Evolutionary conservation across 2,888 invertebrate species (phyloP).

Genomic region (Ariolimax columbianus): DNA sequence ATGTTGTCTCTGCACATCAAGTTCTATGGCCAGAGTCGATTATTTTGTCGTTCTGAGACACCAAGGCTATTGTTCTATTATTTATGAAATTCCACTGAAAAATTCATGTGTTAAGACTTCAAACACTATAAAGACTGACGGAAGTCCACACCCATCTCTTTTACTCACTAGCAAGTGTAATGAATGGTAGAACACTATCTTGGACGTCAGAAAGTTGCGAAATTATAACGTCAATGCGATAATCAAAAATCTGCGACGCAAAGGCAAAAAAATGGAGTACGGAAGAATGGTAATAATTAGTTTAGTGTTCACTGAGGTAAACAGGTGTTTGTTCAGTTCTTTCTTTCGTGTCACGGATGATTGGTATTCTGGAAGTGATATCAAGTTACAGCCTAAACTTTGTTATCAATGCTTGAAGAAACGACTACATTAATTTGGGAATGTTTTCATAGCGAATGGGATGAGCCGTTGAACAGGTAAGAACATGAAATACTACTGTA

Average conservation of each 20-base stretch:
- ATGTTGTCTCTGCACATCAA: not conserved
- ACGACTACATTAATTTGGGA: not conserved
- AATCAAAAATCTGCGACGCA: not conserved
- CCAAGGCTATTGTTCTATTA: conserved; percentile 61
- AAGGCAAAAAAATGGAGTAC: not conserved
- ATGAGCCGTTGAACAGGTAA: not conserved
- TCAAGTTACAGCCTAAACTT: not conserved
- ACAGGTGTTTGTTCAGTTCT: not conserved
- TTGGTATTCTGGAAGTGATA: not conserved
- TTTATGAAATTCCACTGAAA: conserved; percentile 63
- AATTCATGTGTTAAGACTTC: conserved; percentile 61
- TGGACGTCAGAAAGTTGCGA: not conserved
- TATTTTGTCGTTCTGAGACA: conserved; percentile 46
- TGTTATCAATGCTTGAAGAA: not conserved
- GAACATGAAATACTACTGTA: no score
- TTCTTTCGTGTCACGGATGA: not conserved
- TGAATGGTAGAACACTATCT: not conserved
- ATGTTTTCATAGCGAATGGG: not conserved
- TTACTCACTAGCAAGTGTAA: conserved; percentile 7
- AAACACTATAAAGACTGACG: conserved; percentile 58
- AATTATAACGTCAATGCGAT: not conserved
- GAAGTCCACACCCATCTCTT: conserved; percentile 29
- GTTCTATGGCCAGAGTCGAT: conserved; percentile 8
- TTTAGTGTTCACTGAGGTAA: not conserved
- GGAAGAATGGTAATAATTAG: not conserved